Percentiles rank a stretch among this genome's conserved stretches.
These are phyloP conservation scores for Drosophila azteca DNA, from an alignment of 1,140 invertebrate species.

Conservation along the genomic window DNA sequence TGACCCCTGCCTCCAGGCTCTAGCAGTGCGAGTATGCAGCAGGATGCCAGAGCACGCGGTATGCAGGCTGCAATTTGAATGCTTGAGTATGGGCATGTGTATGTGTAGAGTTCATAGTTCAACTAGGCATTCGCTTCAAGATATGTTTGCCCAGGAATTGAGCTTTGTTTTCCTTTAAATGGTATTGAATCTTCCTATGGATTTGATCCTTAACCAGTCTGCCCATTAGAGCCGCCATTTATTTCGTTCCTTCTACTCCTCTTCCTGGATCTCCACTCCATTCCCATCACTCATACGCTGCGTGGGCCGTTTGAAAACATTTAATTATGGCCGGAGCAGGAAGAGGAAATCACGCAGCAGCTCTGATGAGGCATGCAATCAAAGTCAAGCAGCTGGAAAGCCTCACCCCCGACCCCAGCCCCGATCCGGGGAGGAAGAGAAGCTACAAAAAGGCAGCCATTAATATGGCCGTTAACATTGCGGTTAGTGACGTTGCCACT, in stretches of 20 bases:
- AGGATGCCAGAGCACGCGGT: background rate
- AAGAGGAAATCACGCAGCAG: constrained; percentile 42
- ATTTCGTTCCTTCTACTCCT: background rate
- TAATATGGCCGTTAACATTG: constrained; percentile 78
- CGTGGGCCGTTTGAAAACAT: constrained; percentile 29
- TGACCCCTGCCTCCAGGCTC: background rate
- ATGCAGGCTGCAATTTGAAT: constrained; percentile 7
- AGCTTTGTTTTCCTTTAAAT: background rate
- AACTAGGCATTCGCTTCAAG: background rate
- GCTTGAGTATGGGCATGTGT: constrained; percentile 11
- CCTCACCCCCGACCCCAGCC: constrained; percentile 42
- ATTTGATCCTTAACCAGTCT: background rate
- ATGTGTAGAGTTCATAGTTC: background rate
- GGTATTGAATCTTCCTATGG: background rate
- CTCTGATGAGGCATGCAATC: constrained; percentile 63
- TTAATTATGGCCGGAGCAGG: constrained; percentile 55
- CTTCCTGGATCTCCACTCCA: background rate
- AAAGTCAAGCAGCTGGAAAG: constrained; percentile 70
- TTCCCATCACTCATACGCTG: constrained; percentile 40
- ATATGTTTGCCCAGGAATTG: background rate
- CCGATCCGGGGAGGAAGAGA: constrained; percentile 6
- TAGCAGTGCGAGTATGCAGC: background rate
- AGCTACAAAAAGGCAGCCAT: constrained; percentile 53
- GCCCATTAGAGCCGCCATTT: too few species aligned
- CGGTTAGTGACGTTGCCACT: constrained; percentile 56